Percentiles rank a stretch among this genome's conserved stretches.
These are phyloP conservation scores for Netelia virgata DNA, from an alignment of 2,888 invertebrate genomes.

Conservation along the genomic window DNA sequence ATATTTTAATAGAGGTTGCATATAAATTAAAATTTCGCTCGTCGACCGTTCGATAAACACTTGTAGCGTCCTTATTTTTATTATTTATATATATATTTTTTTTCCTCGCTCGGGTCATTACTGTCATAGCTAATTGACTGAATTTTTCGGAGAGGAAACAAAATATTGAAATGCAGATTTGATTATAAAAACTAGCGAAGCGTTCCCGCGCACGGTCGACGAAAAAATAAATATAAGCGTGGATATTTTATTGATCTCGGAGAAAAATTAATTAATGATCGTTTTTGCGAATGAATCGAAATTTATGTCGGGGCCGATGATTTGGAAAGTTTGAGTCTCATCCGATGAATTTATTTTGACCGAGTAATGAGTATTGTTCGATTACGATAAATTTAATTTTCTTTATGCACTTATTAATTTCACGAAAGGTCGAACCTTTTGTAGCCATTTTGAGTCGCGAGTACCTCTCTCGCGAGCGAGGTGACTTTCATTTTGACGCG, in stretches of 20 bases:
- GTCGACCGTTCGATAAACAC: constrained; percentile 6
- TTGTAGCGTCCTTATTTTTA: background rate
- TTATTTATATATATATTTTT: background rate
- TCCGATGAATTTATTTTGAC: background rate
- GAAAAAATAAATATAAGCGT: background rate
- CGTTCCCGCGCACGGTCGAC: background rate
- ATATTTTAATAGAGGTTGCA: constrained; percentile 8
- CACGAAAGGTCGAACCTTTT: constrained; percentile 46
- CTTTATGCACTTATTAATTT: background rate
- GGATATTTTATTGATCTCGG: no score
- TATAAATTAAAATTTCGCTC: constrained; percentile 37
- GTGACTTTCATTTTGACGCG: constrained; percentile 64
- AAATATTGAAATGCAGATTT: background rate
- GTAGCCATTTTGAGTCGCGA: constrained; percentile 63
- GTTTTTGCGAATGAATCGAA: background rate
- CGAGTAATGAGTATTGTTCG: background rate
- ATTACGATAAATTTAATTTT: background rate
- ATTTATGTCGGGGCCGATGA: background rate
- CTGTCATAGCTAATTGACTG: background rate
- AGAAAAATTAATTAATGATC: background rate
- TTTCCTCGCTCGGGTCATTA: background rate
- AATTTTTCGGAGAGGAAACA: background rate
- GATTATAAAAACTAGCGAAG: background rate
- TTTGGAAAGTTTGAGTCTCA: background rate
- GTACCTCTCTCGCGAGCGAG: constrained; percentile 37